phyloP scores from a whole-genome alignment of 2,113 vertebrate genomes.

The Puffinus mauretanicus region DNA sequence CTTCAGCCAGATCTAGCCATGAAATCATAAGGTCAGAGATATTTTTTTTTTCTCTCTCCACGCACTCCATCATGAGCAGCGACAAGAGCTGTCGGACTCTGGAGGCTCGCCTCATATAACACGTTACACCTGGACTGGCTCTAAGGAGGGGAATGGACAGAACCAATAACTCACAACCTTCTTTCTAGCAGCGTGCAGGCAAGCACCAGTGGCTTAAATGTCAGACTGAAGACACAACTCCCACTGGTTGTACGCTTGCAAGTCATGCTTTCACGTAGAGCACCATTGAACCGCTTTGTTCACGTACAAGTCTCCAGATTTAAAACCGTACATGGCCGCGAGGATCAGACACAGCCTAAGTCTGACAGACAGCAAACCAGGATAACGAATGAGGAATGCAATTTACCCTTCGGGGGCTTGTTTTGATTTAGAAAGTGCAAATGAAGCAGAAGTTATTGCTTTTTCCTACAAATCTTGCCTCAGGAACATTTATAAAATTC shows the following conservation, averaged over 20 bases:
- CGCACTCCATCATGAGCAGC: background rate
- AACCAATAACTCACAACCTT: background rate
- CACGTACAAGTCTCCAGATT: background rate
- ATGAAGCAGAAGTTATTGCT: background rate
- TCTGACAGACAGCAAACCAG: background rate
- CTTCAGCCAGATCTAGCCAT: background rate
- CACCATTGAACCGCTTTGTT: background rate
- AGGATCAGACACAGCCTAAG: background rate
- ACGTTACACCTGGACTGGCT: background rate
- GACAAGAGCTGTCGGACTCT: background rate
- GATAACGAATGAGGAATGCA: background rate
- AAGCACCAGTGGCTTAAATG: background rate
- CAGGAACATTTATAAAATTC: background rate
- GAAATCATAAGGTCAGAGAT: background rate
- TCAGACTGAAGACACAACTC: background rate
- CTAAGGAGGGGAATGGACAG: background rate
- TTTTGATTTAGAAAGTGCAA: slow-evolving; percentile 13
- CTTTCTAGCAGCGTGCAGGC: accelerated
- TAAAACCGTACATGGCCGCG: accelerated
- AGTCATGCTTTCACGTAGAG: background rate
- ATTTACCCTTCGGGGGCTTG: background rate
- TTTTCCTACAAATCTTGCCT: background rate
- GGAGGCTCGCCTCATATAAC: background rate
- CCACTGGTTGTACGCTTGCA: accelerated
- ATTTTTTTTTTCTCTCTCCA: background rate